Evolutionary conservation across 2,113 vertebrate genomes (phyloP).

Genomic region (Zosterops japonicus): DNA sequence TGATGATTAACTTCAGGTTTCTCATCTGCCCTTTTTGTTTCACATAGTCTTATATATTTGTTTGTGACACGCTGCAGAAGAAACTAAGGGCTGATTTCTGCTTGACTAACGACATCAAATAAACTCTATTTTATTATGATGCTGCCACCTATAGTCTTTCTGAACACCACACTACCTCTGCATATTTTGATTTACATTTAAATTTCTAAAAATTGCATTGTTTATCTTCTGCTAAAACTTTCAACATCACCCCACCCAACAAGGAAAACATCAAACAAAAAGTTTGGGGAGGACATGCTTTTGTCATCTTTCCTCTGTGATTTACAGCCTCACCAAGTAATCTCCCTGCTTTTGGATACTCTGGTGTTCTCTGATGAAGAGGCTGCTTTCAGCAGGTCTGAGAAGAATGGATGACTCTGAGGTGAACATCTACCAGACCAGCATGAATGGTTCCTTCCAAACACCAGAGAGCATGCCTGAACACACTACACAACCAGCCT

Average conservation of each 20-base stretch:
- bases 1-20: background rate
- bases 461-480: background rate
- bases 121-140: conserved; percentile 26
- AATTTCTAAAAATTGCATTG: background rate
- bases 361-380: background rate
- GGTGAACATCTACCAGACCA: background rate
- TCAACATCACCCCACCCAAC: background rate
- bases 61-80: accelerated
- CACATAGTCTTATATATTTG: background rate
- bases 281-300: background rate
- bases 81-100: background rate
- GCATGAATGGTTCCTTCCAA: background rate
- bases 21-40: background rate
- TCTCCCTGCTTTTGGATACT: background rate
- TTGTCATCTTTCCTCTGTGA: background rate
- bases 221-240: background rate
- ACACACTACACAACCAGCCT: background rate
- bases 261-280: background rate
- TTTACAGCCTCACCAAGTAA: background rate
- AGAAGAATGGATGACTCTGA: background rate
- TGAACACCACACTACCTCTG: background rate
- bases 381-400: background rate
- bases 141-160: conserved; percentile 36
- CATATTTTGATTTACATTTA: background rate
- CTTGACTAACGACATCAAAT: background rate